These are phyloP conservation scores for Leucoraja erinaceus DNA, from an alignment of 2,113 vertebrate genomes.

Conservation along the genomic window DNA sequence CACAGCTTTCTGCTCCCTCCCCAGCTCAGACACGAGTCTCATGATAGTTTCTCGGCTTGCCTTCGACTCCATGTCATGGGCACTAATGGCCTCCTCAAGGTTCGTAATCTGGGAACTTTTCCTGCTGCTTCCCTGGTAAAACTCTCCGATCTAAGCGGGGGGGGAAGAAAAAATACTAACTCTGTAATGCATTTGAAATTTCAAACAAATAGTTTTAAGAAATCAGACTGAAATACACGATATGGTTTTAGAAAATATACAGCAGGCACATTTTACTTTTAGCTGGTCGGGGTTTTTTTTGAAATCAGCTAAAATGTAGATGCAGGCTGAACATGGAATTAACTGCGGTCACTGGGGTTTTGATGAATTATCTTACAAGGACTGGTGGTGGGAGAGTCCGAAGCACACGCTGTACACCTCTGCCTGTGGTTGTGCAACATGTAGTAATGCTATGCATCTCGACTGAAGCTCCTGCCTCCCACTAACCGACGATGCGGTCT, in stretches of 20 bases:
- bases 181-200: neutral
- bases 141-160: constrained; percentile 55
- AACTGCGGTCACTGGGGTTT: neutral
- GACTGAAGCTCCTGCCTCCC: neutral
- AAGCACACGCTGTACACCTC: neutral
- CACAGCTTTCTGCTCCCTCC: constrained; percentile 61
- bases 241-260: neutral
- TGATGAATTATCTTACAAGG: neutral
- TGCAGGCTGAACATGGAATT: neutral
- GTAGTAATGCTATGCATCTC: neutral
- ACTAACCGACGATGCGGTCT: neutral
- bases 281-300: neutral
- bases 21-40: constrained; percentile 70
- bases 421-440: neutral
- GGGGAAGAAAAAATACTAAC: constrained; percentile 40
- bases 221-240: neutral
- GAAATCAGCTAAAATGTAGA: neutral
- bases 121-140: constrained; percentile 56
- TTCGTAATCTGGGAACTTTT: constrained; percentile 56
- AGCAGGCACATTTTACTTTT: neutral
- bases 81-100: constrained; percentile 63
- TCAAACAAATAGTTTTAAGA: neutral
- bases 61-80: constrained; percentile 76
- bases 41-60: constrained; percentile 73
- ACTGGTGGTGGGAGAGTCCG: no score